Base-by-base conservation (phyloP, 2,113 vertebrate genomes). In the Nerophis ophidion region DNA sequence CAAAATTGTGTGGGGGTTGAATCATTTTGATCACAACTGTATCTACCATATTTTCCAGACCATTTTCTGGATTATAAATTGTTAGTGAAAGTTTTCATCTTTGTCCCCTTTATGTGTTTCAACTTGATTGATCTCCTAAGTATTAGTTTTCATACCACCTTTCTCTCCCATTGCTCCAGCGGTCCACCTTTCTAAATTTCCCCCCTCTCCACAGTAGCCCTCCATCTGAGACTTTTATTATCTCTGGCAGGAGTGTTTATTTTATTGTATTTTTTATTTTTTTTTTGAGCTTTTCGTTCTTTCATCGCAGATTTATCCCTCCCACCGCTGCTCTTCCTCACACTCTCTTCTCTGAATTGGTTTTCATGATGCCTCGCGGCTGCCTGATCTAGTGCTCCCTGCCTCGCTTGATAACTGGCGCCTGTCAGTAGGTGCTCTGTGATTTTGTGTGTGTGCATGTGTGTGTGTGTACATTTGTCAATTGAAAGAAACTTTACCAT, bases 361-460 rank as follows among this genome's bases (percentile, higher is more conserved):
- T 72, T 72, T 82, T 79, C 75, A 82, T 72, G 74, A 85, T 67
- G 65, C 81, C 83, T 82, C 46, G 51, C 60, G 16, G 77, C 70
- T 65, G 40, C 57, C 76, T 81, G 82, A 78, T 85, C 75, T 74
- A 19, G 36, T 65, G 57, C 56, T 62, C 68, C 72, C 66, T 81
- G 76, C 64, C 66, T 72, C 51, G 38, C 65, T 80, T 81, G 77
- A 81, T 83, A 83, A 77, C 77, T 71, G 68, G 52, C 47, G 60
- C 68, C 72, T 76, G 77, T 81, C 75, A 79, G 62, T 72, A 59
- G 66, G 40, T 47, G 34, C 50, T 14, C 5, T 67, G 16, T 60
- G 15, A 26, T 26, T 26, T 26, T 54, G 50, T 49, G 26, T 60
- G 48, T 61, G 65, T 65, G 63, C 62, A 61, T 68, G 52, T 51